Base-by-base conservation (phyloP, 2,113 vertebrate species). In the Casuarius casuarius region DNA sequence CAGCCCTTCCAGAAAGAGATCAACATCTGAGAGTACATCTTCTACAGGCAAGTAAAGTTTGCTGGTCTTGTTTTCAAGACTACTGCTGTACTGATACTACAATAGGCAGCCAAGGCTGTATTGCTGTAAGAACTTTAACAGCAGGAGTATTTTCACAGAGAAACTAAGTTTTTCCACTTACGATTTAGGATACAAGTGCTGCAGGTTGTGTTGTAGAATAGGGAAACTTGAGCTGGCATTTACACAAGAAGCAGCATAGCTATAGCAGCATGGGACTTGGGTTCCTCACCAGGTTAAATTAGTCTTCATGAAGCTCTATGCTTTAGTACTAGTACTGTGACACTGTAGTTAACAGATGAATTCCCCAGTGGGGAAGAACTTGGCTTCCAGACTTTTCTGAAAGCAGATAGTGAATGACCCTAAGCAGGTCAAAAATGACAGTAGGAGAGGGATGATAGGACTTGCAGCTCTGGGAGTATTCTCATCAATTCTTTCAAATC, bases 1-100 rank as follows among this genome's bases (percentile, higher is more conserved):
- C 94, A 98, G 98, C 86, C 98, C 98, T 62, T 97, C 98, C 71
- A 97, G 97, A 48, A 98, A 98, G 95, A 97, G 98, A 52, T 98
- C 98, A 31, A 89, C 92, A 0, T 98, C 98, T 4, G 98, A 98
- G 94, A 98, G 98, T 94, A 95, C 98, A 12, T 96, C 98, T 75
- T 97, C 98, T 48, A 91, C 98, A 98, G 98, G 98, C 95, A 97
- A 97, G 97, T 97, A 12, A 13, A 17, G 7, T 20, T 33, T 73
- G 8, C 59, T 83, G 72, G 23, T 25, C 49, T 56, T 18, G 26
- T 7, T 18, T 44, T 61, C 0, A 3, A 51, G 63, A 26, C 26
- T 15, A 2, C 48, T 56, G 58, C 82, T 26, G 1, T 40, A 9
- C 42, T 38, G 6, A 0, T 38, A 31, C 44, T 62, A 2, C 51